phyloP scores from a whole-genome alignment of 2,113 vertebrate genomes.

The Scalopus aquaticus region DNA sequence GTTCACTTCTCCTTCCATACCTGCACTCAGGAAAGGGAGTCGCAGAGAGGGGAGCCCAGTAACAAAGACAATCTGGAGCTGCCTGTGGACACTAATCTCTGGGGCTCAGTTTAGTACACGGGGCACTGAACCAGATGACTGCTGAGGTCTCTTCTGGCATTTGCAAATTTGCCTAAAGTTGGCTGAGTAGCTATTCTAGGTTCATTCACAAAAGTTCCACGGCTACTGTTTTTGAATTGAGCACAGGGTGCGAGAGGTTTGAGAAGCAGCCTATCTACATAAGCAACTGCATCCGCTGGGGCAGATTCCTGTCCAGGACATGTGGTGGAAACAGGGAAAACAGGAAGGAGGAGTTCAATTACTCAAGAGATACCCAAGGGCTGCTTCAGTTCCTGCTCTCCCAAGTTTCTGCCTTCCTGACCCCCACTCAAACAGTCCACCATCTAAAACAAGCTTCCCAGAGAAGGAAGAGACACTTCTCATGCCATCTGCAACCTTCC shows the following conservation, averaged over 20 bases:
- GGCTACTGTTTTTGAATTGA: not conserved
- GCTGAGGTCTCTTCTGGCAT: not conserved
- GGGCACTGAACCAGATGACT: not conserved
- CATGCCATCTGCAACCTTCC: conserved; percentile 50
- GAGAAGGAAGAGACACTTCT: conserved; percentile 15
- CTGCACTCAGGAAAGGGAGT: not conserved
- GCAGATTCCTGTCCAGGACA: not conserved
- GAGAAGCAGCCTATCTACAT: not conserved
- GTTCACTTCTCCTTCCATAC: not conserved
- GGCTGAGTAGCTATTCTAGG: not conserved
- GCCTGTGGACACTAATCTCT: not conserved
- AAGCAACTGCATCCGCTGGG: not conserved
- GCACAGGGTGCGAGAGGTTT: not conserved
- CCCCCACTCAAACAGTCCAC: not conserved
- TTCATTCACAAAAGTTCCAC: not conserved
- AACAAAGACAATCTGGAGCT: not conserved
- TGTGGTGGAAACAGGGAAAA: not conserved
- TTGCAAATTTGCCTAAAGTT: not conserved
- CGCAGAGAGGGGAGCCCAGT: not conserved
- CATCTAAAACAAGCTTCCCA: not conserved
- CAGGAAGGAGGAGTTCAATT: not conserved
- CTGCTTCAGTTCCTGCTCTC: not conserved
- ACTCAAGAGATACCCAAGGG: not conserved
- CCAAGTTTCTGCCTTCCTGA: not conserved
- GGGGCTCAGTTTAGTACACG: not conserved